These are phyloP conservation scores for Camelus dromedarius DNA, from an alignment of 2,113 vertebrate genomes.

Conservation along the genomic window DNA sequence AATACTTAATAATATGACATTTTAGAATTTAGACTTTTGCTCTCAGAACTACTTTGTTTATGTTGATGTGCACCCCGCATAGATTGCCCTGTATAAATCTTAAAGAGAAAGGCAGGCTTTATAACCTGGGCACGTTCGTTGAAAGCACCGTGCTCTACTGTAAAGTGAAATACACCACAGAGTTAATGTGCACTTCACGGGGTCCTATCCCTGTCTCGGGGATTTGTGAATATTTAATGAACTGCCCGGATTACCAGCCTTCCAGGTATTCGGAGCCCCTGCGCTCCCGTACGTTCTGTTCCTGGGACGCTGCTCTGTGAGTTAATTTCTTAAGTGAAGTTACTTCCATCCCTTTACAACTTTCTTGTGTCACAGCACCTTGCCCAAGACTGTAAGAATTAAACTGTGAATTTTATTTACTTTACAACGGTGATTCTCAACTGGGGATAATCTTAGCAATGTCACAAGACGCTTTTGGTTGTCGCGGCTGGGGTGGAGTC, in stretches of 20 bases:
- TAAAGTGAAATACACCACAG: neutral
- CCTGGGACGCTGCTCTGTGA: neutral
- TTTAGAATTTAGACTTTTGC: neutral
- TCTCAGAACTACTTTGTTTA: neutral
- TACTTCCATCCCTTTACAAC: neutral
- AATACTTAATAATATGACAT: neutral
- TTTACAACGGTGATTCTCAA: neutral
- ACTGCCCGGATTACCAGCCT: neutral
- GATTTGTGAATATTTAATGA: neutral
- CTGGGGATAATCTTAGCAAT: too few species aligned
- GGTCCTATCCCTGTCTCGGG: neutral
- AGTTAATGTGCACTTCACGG: neutral
- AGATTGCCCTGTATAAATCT: fast-evolving
- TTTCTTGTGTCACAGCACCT: neutral
- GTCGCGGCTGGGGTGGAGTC: fast-evolving
- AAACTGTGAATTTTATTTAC: neutral
- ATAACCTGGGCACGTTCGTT: fast-evolving
- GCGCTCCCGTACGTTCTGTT: neutral
- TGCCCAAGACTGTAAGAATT: neutral
- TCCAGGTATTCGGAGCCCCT: neutral
- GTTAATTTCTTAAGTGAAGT: neutral
- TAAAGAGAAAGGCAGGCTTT: neutral
- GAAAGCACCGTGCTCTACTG: fast-evolving
- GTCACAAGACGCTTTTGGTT: neutral
- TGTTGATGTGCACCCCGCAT: too few species aligned